Base-by-base conservation (phyloP, 2,888 invertebrate genomes). In the Bimastos eiseni region DNA sequence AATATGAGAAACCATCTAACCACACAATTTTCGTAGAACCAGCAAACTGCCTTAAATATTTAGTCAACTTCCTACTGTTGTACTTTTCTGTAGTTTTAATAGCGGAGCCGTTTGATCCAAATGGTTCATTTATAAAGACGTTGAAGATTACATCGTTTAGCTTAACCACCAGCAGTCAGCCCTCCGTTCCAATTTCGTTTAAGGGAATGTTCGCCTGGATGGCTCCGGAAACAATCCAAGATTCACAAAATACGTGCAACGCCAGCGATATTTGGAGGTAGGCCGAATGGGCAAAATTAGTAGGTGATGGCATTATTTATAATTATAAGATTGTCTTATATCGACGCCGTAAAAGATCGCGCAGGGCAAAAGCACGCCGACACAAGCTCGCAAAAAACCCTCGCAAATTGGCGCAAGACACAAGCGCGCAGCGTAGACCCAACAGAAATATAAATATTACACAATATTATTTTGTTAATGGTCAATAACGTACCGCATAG, bases 151-250 rank as follows among this genome's bases (percentile, higher is more conserved):
- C 8, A 13, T 70, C 70, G 70, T 17, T n/a, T n/a, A 70, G 70
- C 30, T 70, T 70, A 70, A 8, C 4, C 70, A 70, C 0, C 1
- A n/a, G n/a, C 70, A 70, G 70, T 70, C 70, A 70, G n/a, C n/a
- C 70, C 1, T 70, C 70, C 1, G 70, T n/a, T 70, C n/a, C 70
- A 70, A 8, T 70, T 30, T 70, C 70, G 6, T 70, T 70, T 70
- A 70, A 70, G 70, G 70, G 70, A 70, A 70, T 70, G 70, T 70
- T 70, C n/a, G 70, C 70, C n/a, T 70, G 70, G 70, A 70, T 70
- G 70, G 70, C 70, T n/a, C 70, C 70, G 11, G 70, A 70, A 70
- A 11, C n/a, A 2, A 70, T 70, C n/a, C n/a, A 70, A 30, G 70
- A 17, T 3, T 6, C 30, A 70, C 70, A n/a, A 49, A 17, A 49